These are phyloP conservation scores for Mirounga angustirostris DNA, from an alignment of 2,113 vertebrate genomes.

Conservation along the genomic window DNA sequence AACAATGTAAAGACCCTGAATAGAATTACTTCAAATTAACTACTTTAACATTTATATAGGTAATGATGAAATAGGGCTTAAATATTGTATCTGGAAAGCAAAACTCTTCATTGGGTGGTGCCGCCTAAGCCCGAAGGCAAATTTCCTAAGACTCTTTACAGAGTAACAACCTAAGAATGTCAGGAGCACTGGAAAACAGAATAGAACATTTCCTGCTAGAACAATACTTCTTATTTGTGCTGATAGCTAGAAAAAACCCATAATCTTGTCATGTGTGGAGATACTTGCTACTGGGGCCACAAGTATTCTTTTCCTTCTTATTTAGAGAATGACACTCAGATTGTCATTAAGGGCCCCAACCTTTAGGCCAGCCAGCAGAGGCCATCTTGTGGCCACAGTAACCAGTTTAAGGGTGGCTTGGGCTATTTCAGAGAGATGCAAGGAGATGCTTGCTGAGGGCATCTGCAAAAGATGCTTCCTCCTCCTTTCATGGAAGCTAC, in stretches of 20 bases:
- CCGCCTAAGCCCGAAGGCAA: neutral
- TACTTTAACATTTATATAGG: neutral
- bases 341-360: neutral
- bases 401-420: neutral
- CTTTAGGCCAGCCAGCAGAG: neutral
- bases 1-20: neutral
- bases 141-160: neutral
- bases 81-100: neutral
- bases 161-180: neutral
- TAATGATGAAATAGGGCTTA: neutral
- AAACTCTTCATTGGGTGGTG: neutral
- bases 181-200: neutral
- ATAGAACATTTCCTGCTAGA: neutral
- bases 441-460: neutral
- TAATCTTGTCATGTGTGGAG: neutral
- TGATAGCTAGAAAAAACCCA: neutral
- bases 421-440: neutral
- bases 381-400: accelerated
- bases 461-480: neutral
- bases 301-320: neutral
- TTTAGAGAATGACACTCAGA: neutral
- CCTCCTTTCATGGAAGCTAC: neutral
- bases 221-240: neutral
- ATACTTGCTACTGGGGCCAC: neutral
- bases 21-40: neutral